A percentile compares a stretch with the other conserved stretches of the same genome.
Evolutionary conservation across 1,140 invertebrate species (phyloP).

Genomic region (Drosophila tani): DNA sequence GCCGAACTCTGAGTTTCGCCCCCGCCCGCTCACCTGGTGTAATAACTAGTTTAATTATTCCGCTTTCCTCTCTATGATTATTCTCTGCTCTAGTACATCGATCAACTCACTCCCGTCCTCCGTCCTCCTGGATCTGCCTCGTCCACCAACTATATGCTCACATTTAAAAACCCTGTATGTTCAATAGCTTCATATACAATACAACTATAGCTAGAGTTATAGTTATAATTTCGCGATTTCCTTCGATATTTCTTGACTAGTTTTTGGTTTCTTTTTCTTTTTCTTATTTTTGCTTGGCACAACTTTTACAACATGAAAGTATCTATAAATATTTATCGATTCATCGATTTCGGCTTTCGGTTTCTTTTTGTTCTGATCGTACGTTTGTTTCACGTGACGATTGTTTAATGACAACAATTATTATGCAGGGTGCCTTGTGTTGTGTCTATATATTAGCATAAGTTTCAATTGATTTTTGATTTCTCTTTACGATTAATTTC

Average conservation of each 20-base stretch:
- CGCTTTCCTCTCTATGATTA: constrained; percentile 7
- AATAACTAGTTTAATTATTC: constrained; percentile 52
- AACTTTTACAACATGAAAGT: constrained; percentile 78
- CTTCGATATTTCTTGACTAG: constrained; percentile 41
- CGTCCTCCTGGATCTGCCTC: constrained; percentile 2
- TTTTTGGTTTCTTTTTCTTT: constrained; percentile 49
- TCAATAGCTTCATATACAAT: constrained; percentile 75
- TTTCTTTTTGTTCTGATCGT: constrained; percentile 20
- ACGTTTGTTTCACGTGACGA: constrained; percentile 16
- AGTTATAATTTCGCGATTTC: constrained; percentile 46
- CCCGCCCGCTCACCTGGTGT: constrained; percentile 5
- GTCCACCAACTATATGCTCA: constrained; percentile 70
- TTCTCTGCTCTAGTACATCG: constrained; percentile 43
- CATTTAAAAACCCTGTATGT: constrained; percentile 84
- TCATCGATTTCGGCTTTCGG: constrained; percentile 8
- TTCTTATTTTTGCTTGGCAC: constrained; percentile 72
- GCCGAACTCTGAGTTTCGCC: constrained; percentile 32
- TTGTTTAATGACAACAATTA: constrained; percentile 59
- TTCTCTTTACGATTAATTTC: constrained; percentile 45
- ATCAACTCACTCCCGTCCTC: constrained; percentile 46
- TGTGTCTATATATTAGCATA: constrained; percentile 51
- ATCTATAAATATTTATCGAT: constrained; percentile 45
- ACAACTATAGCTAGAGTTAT: constrained; percentile 63
- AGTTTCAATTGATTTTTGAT: constrained; percentile 49
- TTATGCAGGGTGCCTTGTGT: constrained; percentile 53